These are phyloP conservation scores for Sander lucioperca DNA, from an alignment of 2,113 vertebrate genomes.

Conservation along the genomic window DNA sequence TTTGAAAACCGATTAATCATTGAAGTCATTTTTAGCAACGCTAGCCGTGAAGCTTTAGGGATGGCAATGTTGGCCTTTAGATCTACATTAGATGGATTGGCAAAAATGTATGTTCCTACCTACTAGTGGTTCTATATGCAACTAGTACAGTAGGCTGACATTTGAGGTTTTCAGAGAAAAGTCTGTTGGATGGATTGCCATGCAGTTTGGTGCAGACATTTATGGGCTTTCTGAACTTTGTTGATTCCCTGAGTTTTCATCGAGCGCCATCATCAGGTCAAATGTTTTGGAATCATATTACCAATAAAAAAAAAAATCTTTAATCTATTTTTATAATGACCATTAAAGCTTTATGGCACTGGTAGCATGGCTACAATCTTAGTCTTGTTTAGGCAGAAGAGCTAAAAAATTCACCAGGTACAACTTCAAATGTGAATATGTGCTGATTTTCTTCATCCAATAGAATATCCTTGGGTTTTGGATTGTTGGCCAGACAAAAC, in stretches of 20 bases:
- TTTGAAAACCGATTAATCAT: neutral
- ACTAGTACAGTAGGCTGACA: neutral
- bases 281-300: neutral
- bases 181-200: neutral
- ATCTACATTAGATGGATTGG: neutral
- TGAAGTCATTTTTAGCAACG: neutral
- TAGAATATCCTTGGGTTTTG: neutral
- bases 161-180: neutral
- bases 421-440: neutral
- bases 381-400: neutral
- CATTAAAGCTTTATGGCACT: neutral
- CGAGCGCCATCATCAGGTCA: neutral
- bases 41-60: neutral
- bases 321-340: neutral
- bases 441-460: neutral
- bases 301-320: too few species aligned
- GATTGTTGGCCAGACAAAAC: neutral
- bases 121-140: neutral
- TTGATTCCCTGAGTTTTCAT: neutral
- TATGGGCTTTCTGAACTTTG: neutral
- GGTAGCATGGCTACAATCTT: too few species aligned
- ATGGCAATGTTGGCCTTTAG: neutral
- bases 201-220: neutral
- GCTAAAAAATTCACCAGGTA: neutral
- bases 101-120: neutral